phyloP scores from a whole-genome alignment of 2,113 vertebrate species.

The Oncorhynchus keta region DNA sequence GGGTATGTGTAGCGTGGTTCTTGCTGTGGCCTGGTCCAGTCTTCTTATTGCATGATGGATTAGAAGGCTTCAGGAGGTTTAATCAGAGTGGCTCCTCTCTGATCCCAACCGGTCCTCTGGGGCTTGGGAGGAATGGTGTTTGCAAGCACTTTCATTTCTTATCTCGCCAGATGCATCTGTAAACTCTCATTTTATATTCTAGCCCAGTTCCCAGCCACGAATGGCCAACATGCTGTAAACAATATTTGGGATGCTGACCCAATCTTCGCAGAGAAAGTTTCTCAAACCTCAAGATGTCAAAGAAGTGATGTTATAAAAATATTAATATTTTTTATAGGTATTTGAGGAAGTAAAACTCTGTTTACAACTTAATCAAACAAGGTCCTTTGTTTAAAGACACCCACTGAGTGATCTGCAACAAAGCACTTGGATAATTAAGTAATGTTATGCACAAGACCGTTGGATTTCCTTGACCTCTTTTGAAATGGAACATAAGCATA shows the following conservation, averaged over 20 bases:
- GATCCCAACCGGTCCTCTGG: conserved; percentile 36
- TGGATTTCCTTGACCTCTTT: background rate
- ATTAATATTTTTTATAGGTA: conserved; percentile 3
- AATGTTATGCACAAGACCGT: background rate
- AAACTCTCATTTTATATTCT: conserved; percentile 54
- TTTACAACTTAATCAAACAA: background rate
- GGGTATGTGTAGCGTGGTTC: background rate
- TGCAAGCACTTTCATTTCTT: conserved; percentile 41
- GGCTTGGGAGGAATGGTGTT: conserved; percentile 24
- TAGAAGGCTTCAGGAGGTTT: conserved; percentile 25
- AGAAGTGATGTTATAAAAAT: conserved; percentile 21
- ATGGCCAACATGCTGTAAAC: conserved; percentile 51
- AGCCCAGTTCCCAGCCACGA: conserved; percentile 32
- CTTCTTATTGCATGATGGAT: conserved; percentile 14
- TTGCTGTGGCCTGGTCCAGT: background rate
- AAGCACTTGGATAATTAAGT: background rate
- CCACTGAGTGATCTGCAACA: background rate
- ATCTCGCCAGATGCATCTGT: conserved; percentile 46
- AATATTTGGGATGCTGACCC: conserved; percentile 43
- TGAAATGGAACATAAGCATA: background rate
- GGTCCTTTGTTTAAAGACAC: background rate
- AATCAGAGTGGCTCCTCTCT: conserved; percentile 28
- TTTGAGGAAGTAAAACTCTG: background rate
- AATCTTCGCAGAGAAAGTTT: conserved; percentile 32
- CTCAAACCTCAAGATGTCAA: conserved; percentile 17